Percentiles rank a stretch among this genome's conserved stretches.
These are phyloP conservation scores for Rhyacophila evoluta DNA, from an alignment of 2,888 invertebrate genomes.

Conservation along the genomic window DNA sequence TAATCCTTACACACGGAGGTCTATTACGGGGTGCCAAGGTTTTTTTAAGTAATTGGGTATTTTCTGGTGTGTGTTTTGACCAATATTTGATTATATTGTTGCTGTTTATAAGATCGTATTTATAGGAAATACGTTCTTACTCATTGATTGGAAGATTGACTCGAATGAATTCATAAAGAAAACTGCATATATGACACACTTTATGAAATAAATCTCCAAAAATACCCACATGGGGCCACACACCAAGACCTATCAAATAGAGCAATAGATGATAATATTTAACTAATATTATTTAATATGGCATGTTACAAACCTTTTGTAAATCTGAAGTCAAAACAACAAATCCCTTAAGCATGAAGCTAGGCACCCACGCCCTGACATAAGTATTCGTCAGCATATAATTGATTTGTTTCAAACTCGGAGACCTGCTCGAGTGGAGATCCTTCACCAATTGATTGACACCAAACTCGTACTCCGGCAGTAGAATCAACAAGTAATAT, in stretches of 20 bases:
- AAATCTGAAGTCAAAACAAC: slow-evolving; percentile 84
- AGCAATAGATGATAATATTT: not conserved
- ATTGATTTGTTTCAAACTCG: slow-evolving; percentile 76
- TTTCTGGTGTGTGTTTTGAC: no score
- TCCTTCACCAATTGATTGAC: slow-evolving; percentile 75
- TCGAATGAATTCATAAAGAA: no score
- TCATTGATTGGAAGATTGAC: no score
- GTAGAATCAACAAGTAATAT: slow-evolving; percentile 80
- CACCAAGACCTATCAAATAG: not conserved
- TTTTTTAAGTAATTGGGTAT: no score
- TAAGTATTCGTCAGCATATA: slow-evolving; percentile 77
- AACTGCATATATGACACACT: no score
- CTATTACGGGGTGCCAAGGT: no score
- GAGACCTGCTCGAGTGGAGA: slow-evolving; percentile 71
- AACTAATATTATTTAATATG: not conserved
- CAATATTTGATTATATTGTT: no score
- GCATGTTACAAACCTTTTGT: slow-evolving; percentile 74
- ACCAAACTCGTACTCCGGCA: slow-evolving; percentile 74
- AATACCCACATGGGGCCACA: not conserved
- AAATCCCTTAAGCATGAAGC: slow-evolving; percentile 83
- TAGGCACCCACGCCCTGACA: slow-evolving; percentile 83
- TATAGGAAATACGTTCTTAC: no score
- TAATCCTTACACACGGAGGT: no score
- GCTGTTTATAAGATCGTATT: no score
- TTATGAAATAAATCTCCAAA: no score